Conservation (phyloP, 64 coral and sea anemone species). For the Platygyra sinensis region DNA sequence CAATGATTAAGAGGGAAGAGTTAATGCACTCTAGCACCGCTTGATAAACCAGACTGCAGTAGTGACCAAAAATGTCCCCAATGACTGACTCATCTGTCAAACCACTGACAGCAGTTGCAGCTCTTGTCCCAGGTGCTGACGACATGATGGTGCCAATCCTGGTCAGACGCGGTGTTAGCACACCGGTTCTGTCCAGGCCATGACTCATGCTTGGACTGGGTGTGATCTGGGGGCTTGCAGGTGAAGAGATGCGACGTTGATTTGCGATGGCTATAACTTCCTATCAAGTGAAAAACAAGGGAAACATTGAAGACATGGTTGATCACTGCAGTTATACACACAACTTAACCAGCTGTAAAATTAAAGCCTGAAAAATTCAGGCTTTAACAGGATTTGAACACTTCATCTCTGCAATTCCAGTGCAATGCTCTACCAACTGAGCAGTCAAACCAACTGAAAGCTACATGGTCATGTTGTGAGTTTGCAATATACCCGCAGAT, state of each 20-base stretch:
- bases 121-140: slow-evolving; percentile 54
- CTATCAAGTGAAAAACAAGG: slow-evolving; percentile 28
- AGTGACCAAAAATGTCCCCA: slow-evolving; percentile 96
- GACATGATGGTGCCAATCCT: slow-evolving; percentile 82
- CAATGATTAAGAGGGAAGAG: slow-evolving; percentile 77
- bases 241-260: slow-evolving; percentile 82
- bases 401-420: too few species aligned
- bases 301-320: not conserved
- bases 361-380: too few species aligned
- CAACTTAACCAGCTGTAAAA: too few species aligned
- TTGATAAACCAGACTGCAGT: slow-evolving; percentile 92
- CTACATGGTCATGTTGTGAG: too few species aligned
- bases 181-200: slow-evolving; percentile 44
- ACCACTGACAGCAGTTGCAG: slow-evolving; percentile 87
- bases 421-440: too few species aligned
- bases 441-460: too few species aligned
- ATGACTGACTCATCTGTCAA: slow-evolving; percentile 97
- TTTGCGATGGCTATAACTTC: slow-evolving; percentile 89
- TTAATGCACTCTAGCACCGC: slow-evolving; percentile 75
- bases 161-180: slow-evolving; percentile 52
- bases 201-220: slow-evolving; percentile 71
- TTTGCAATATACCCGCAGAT: too few species aligned
- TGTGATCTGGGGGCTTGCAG: slow-evolving; percentile 64
- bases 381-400: too few species aligned
- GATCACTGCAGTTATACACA: too few species aligned